These are phyloP conservation scores for Coccyzus lansbergi DNA, from an alignment of 2,797 vertebrate species.

Conservation along the genomic window DNA sequence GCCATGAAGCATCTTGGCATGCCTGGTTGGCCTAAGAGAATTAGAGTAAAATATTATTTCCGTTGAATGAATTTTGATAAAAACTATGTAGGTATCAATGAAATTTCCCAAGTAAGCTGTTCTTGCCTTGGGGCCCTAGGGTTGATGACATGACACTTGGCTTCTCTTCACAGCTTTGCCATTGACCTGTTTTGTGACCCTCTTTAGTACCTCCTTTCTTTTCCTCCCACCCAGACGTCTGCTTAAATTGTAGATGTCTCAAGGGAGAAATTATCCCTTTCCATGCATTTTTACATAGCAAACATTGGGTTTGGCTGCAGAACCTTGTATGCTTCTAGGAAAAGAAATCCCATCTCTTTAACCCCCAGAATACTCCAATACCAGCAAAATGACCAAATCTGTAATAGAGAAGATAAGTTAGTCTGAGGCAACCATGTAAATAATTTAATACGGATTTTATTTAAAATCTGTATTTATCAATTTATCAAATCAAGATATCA, in stretches of 20 bases:
- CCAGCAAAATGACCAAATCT: background rate
- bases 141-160: background rate
- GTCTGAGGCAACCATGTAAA: background rate
- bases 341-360: background rate
- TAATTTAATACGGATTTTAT: background rate
- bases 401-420: background rate
- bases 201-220: background rate
- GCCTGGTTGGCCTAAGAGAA: background rate
- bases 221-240: background rate
- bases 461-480: no score
- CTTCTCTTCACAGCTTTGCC: constrained; percentile 8
- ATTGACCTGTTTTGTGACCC: background rate
- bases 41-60: constrained; percentile 20
- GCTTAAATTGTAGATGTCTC: background rate
- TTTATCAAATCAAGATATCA: no score
- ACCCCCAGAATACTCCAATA: background rate
- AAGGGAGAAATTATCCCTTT: background rate
- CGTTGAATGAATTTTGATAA: background rate
- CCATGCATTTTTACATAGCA: background rate
- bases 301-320: background rate
- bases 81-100: constrained; percentile 1
- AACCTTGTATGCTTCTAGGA: background rate
- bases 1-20: background rate
- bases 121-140: background rate
- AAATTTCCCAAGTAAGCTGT: background rate